Evolutionary conservation across 1,140 invertebrate genomes (phyloP), one percentile per base, ranked within the genome.

Genomic region (Zaprionus inermis): DNA sequence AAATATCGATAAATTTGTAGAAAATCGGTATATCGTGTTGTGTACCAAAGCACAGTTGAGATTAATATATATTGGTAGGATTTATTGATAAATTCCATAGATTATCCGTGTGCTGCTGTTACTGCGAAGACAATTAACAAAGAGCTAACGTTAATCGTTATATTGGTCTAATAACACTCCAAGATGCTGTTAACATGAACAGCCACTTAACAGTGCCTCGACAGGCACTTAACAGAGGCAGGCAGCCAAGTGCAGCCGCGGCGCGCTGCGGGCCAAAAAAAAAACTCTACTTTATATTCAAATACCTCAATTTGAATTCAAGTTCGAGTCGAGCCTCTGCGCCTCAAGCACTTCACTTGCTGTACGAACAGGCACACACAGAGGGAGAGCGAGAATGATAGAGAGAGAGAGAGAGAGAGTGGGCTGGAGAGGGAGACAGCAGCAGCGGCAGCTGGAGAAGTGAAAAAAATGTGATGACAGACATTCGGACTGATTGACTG

Each of bases 401-500:
- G 18, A 22, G 18, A 11, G 22, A 55, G n/a, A 1, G 34, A 14
- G 12, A n/a, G 22, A 32, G 49, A 12, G 34, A 11, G 24, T 51
- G 20, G 34, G 32, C 5, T 28, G 12, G 10, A 11, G 22, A 55
- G n/a, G 2, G 34, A 14, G n/a, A n/a, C n/a, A n/a, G n/a, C n/a
- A n/a, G n/a, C n/a, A n/a, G n/a, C n/a, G n/a, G 14, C 24, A 28
- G 24, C 24, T 28, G 24, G 3, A 58, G 54, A 49, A 52, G 22
- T 49, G 44, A 38, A 76, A 61, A 34, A 84, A 74, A 72, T 82
- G 79, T 66, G 83, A 77, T 78, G 79, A 82, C 76, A 86, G 79
- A 86, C 82, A 88, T 81, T 77, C 66, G 54, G 72, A 54, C 69
- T 79, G 83, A 86, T 86, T 86, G 83, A 86, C 83, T 86, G 83